Conservation (phyloP, 2,888 invertebrate genomes). For the Phyllotreta cruciferae region DNA sequence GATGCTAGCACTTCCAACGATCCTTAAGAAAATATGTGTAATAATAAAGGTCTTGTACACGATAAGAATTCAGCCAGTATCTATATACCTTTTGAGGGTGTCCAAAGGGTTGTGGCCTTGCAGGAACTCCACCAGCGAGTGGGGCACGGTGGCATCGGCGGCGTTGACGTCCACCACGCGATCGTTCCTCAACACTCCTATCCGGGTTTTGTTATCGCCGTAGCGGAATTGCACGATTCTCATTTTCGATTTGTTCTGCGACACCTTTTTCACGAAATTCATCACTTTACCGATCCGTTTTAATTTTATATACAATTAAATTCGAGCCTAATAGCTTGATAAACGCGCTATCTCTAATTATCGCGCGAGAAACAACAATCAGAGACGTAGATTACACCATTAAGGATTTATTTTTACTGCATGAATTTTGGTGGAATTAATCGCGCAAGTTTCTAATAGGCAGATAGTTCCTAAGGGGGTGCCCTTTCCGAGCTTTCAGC, state of each 20-base stretch:
- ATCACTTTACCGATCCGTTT: slow-evolving; percentile 12
- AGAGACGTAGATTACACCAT: no score
- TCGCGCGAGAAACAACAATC: no score
- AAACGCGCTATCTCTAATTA: no score
- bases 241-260: slow-evolving; percentile 39
- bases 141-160: slow-evolving; percentile 41
- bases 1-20: slow-evolving; percentile 61
- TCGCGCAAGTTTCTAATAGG: no score
- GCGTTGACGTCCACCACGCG: slow-evolving; percentile 46
- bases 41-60: no score
- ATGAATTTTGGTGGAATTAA: no score
- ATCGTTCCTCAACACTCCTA: slow-evolving; percentile 46
- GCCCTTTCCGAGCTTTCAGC: no score
- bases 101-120: slow-evolving; percentile 41
- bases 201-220: slow-evolving; percentile 41
- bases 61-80: slow-evolving; percentile 3
- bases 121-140: slow-evolving; percentile 45
- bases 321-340: no score
- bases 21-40: slow-evolving; percentile 48
- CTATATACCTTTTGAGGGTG: slow-evolving; percentile 38
- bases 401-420: no score
- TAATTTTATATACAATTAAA: neutral
- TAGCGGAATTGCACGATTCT: slow-evolving; percentile 47
- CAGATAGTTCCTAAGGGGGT: no score
- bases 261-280: slow-evolving; percentile 14